phyloP scores from a whole-genome alignment of 2,888 invertebrate species.

The Spilosoma lubricipeda region DNA sequence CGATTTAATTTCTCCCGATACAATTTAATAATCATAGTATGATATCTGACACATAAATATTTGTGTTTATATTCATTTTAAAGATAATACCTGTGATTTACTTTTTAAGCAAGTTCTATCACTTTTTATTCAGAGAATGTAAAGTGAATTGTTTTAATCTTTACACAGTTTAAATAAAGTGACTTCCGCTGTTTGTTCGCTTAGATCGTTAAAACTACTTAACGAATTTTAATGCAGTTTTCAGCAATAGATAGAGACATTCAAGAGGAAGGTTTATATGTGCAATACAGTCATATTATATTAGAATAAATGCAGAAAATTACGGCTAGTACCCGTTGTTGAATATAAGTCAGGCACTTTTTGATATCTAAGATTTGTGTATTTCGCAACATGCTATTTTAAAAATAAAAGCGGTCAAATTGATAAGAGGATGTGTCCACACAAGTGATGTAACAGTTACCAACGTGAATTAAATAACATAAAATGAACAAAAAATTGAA shows the following conservation, averaged over 20 bases:
- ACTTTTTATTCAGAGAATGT: background rate
- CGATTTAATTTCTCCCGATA: slow-evolving; percentile 63
- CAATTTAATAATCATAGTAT: slow-evolving; percentile 14
- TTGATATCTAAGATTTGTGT: background rate
- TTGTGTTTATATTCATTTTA: slow-evolving; percentile 33
- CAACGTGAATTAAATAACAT: background rate
- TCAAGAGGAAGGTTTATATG: too few relatives aligned
- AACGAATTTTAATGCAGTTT: too few relatives aligned
- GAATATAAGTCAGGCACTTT: background rate
- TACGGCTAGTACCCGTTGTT: background rate
- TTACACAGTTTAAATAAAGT: too few relatives aligned
- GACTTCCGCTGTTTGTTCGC: too few relatives aligned
- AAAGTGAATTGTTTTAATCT: background rate
- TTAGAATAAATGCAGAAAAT: too few relatives aligned
- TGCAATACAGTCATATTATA: too few relatives aligned
- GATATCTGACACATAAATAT: background rate
- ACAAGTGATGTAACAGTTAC: background rate
- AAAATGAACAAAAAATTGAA: background rate
- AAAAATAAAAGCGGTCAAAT: background rate
- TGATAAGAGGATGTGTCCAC: background rate
- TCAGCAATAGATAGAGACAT: too few relatives aligned
- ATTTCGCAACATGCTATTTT: background rate
- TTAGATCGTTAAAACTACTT: too few relatives aligned
- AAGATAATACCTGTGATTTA: background rate
- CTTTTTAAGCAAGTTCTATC: background rate